Conservation (phyloP, 2,113 vertebrate genomes). For the Gnathonemus echidnorhynchus region DNA sequence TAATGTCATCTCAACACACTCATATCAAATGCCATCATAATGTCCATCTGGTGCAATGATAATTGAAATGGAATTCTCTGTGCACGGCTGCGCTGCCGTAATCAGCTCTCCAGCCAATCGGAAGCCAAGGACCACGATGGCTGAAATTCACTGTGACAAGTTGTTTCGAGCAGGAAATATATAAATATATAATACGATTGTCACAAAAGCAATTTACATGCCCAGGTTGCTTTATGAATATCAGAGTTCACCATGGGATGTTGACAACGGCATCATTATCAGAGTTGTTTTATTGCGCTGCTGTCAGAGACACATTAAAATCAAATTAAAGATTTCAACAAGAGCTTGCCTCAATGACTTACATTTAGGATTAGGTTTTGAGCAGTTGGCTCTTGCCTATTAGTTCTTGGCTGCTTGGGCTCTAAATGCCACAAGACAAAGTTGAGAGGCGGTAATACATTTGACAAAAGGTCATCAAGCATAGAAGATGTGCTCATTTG, state of each 20-base stretch:
- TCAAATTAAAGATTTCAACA: slow-evolving; percentile 63
- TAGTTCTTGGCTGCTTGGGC: slow-evolving; percentile 53
- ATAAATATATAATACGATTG: slow-evolving; percentile 52
- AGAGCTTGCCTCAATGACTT: slow-evolving; percentile 55
- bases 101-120: background rate
- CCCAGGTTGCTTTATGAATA: slow-evolving; percentile 40
- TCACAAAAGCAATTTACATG: slow-evolving; percentile 61
- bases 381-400: slow-evolving; percentile 52
- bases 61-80: slow-evolving; percentile 14
- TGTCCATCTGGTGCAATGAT: slow-evolving; percentile 13
- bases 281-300: slow-evolving; percentile 54
- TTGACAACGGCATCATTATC: slow-evolving; percentile 67
- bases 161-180: slow-evolving; percentile 4
- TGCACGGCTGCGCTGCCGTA: background rate
- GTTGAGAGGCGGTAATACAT: slow-evolving; percentile 51
- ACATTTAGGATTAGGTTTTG: slow-evolving; percentile 45
- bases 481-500: slow-evolving; percentile 59
- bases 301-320: slow-evolving; percentile 69
- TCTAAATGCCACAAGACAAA: slow-evolving; percentile 64
- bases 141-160: slow-evolving; percentile 8
- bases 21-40: slow-evolving; percentile 3
- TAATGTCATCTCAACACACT: slow-evolving; percentile 10
- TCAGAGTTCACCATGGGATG: slow-evolving; percentile 59
- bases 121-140: background rate
- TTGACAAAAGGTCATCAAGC: slow-evolving; percentile 63